Conservation (phyloP, 2,113 vertebrate species). For the Sialia sialis region DNA sequence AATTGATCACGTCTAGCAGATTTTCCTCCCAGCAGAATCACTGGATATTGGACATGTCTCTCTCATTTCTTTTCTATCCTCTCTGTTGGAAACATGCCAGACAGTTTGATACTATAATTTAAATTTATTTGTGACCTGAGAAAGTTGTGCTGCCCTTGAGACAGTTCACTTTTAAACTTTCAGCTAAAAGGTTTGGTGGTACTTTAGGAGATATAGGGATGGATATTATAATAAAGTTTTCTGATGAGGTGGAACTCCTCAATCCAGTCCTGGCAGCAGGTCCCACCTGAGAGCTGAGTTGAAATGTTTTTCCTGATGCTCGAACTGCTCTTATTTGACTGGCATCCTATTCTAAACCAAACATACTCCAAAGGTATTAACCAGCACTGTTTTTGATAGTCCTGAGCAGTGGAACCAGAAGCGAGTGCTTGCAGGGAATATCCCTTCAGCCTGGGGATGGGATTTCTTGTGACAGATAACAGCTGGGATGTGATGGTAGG, state of each 20-base stretch:
- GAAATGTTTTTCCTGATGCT: neutral
- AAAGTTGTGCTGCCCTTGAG: constrained; percentile 6
- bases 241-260: neutral
- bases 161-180: constrained; percentile 3
- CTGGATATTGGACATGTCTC: neutral
- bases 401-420: neutral
- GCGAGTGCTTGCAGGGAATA: neutral
- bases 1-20: constrained; percentile 41
- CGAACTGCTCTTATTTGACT: neutral
- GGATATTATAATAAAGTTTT: neutral
- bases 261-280: neutral
- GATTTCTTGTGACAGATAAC: neutral
- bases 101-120: neutral
- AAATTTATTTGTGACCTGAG: constrained; percentile 33
- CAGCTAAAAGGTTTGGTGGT: neutral
- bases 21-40: neutral
- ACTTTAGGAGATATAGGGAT: neutral
- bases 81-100: neutral
- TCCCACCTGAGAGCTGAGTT: neutral
- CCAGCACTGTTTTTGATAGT: neutral
- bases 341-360: neutral
- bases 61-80: neutral
- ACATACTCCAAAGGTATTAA: neutral
- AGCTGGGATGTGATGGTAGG: neutral
- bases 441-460: neutral